Evolutionary conservation across 2,113 vertebrate genomes (phyloP), one percentile per base, ranked within the genome.

Genomic region (Mystacornis crossleyi): DNA sequence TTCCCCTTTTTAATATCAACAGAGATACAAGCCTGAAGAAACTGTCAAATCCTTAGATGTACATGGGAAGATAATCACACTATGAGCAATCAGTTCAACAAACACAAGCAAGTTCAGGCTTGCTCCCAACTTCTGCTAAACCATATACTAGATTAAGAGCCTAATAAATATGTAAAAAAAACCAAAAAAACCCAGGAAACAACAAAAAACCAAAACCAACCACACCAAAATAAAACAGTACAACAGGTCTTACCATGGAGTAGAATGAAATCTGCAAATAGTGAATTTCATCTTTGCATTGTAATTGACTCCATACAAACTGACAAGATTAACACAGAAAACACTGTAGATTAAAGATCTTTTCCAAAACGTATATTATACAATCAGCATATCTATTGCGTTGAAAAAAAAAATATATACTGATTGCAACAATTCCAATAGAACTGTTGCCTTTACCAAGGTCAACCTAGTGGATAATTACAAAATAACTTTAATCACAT

Each of bases 41-140:
- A 83, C 11, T 2, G 1, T 89, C 42, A 73, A 77, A 40, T 38
- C 14, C 50, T 81, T 43, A 34, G 64, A 79, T 74, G 13, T 8
- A 16, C 5, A 23, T 14, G 13, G 48, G 23, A 86, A 79, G 48
- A 60, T 42, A 89, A 72, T 36, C 66, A 58, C 34, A 55, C 50
- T 70, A 48, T 11, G 70, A 90, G 65, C 71, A 85, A 73, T n/a
- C n/a, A 62, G n/a, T 66, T 80, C n/a, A 66, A 50, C 58, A 86
- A 66, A 62, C 18, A 67, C 8, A 40, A 81, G 28, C 89, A 96
- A 73, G 92, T 61, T 80, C 54, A 85, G 73, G 40, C 89, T 62
- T 89, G 93, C 18, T 84, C 57, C 14, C 53, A 65, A 23, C 57
- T 81, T 86, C 79, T 80, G 38, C 61, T 90, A 77, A 92, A 73